Percentiles rank a stretch among this genome's conserved stretches.
Conservation (phyloP, 30 jellyfish, hydroid and myxozoan species). For the Pelagia noctiluca region DNA sequence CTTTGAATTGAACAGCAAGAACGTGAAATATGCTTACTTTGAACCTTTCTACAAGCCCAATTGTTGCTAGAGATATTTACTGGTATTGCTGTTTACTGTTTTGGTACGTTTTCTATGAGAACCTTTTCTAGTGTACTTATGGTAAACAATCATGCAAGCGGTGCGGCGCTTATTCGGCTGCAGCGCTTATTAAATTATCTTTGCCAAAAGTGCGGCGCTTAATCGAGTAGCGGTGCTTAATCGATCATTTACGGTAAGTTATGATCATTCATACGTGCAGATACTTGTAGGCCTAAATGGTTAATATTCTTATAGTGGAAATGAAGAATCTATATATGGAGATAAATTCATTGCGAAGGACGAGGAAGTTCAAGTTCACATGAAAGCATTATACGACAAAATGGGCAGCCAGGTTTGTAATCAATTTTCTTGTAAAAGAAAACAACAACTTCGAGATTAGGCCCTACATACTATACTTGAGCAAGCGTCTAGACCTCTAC, state of each 20-base stretch:
- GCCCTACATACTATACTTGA: background rate
- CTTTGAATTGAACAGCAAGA: no score
- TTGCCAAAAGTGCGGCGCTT: no score
- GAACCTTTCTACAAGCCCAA: no score
- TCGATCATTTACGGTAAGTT: no score
- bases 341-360: conserved; percentile 34
- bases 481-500: background rate
- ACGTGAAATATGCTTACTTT: no score
- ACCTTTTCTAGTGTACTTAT: background rate
- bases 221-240: no score
- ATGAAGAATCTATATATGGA: background rate
- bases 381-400: conserved; percentile 37
- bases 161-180: no score
- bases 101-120: no score
- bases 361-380: conserved; percentile 43
- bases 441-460: background rate
- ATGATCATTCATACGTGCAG: no score
- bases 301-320: conserved; percentile 9
- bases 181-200: no score
- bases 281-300: background rate
- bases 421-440: background rate
- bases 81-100: no score
- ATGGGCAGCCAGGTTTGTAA: conserved; percentile 58
- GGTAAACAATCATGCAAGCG: background rate
- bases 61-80: no score